Base-by-base conservation (phyloP, 2,888 invertebrate genomes). In the Eustalomyia histrio region DNA sequence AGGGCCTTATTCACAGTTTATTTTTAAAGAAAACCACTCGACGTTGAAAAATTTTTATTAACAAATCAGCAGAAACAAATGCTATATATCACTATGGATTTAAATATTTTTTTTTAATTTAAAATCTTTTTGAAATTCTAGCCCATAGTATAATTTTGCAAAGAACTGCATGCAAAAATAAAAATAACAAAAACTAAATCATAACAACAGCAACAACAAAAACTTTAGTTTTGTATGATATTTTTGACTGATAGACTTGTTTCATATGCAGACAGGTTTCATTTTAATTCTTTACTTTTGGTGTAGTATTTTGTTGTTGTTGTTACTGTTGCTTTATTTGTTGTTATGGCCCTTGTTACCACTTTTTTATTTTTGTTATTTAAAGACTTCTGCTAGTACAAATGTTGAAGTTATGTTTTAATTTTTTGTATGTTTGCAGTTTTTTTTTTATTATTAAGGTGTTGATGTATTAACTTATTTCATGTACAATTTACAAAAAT, bases 241-340 rank as follows among this genome's bases (percentile, higher is more conserved):
- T 84, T 86, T 85, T 86, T 89, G 88, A 88, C 87, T 88, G 88
- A 88, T 88, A 88, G 87, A 89, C 87, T 87, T 87, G 88, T 89
- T 88, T 86, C 84, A 80, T 83, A 84, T 83, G 85, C 81, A 85
- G 88, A 88, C 89, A 89, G 89, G 84, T 84, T 84, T 84, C 82
- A 79, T 83, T 82, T 83, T 74, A 83, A 82, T 79, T 76, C 67
- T 82, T 72, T 68, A 58, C 68, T 39, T 61, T 68, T 72, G 43
- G 50, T 58, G 68, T 47, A 67, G 53, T 69, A 65, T 29, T 67
- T 24, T 63, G 24, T 60, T 57, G n/a, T 53, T 18, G 5, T n/a
- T 53, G 14, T 21, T 17, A 43, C n/a, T 52, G 16, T 64, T 64
- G 29, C 14, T 3, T 14, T 79, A 35, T 39, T 80, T 76, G 64